These are phyloP conservation scores for Trichopoda pennipes DNA, from an alignment of 2,888 invertebrate genomes.

Conservation along the genomic window DNA sequence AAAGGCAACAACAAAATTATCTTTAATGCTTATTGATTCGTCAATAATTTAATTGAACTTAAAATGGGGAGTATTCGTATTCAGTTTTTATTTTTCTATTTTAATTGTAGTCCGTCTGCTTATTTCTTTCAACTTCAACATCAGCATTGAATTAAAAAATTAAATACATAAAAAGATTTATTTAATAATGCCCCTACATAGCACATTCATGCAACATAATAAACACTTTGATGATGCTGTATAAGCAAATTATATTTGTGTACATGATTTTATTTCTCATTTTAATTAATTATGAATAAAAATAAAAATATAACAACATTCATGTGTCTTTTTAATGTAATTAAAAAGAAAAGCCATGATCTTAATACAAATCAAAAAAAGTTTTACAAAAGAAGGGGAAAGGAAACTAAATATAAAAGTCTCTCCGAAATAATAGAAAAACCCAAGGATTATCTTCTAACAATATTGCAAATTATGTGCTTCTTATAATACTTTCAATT, in stretches of 20 bases:
- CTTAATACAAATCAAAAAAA: neutral
- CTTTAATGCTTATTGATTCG: constrained; percentile 64
- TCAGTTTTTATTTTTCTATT: neutral
- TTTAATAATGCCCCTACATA: constrained; percentile 32
- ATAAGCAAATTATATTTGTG: constrained; percentile 25
- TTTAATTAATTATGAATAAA: constrained; percentile 39
- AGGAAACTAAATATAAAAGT: neutral
- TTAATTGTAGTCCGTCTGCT: constrained; percentile 17
- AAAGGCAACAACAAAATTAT: constrained; percentile 26
- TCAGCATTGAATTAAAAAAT: constrained; percentile 37
- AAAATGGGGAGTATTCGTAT: constrained; percentile 36
- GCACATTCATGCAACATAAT: constrained; percentile 19
- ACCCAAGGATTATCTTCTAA: no score
- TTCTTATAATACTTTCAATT: no score
- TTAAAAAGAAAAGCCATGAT: constrained; percentile 34
- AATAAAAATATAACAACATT: neutral
- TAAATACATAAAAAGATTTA: constrained; percentile 29
- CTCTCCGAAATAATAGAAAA: no score
- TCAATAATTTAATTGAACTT: constrained; percentile 68
- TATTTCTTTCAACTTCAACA: constrained; percentile 33
- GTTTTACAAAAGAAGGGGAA: neutral
- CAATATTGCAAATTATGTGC: no score
- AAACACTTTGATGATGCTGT: constrained; percentile 34
- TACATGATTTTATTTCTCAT: constrained; percentile 18
- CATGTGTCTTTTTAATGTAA: constrained; percentile 29